These are phyloP conservation scores for Pectinophora gossypiella DNA, from an alignment of 1,140 invertebrate species.

Conservation along the genomic window DNA sequence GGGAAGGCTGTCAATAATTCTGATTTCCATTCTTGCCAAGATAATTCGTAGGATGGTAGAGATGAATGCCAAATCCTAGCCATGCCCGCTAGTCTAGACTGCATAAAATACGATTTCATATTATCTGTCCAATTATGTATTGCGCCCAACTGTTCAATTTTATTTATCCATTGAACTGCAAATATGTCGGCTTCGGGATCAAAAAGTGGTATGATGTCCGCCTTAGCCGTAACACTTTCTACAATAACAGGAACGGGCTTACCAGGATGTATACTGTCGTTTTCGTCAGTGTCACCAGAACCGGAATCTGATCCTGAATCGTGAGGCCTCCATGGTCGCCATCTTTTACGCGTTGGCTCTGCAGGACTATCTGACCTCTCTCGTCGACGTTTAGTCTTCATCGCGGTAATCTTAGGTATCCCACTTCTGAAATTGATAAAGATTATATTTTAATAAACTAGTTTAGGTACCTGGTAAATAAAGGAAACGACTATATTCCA, in stretches of 20 bases:
- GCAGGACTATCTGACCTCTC: neutral
- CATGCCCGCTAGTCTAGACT: constrained; percentile 7
- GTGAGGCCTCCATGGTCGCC: neutral
- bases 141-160: constrained; percentile 14
- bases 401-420: no score
- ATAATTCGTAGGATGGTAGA: constrained; percentile 5
- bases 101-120: constrained; percentile 13
- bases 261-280: neutral
- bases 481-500: no score
- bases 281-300: neutral
- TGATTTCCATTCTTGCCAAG: constrained; percentile 11
- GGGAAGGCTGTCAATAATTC: constrained; percentile 10
- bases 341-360: neutral
- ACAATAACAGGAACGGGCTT: neutral
- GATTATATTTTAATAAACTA: neutral
- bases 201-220: neutral
- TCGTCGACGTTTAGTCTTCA: neutral
- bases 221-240: neutral
- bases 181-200: neutral
- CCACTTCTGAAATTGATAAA: neutral
- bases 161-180: constrained; percentile 10
- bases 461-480: no score
- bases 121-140: constrained; percentile 8
- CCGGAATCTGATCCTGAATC: neutral
- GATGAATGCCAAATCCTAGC: constrained; percentile 10